Evolutionary conservation across 2,888 invertebrate genomes (phyloP), one percentile per base, ranked within the genome.

Genomic region (Salpingus planirostris): DNA sequence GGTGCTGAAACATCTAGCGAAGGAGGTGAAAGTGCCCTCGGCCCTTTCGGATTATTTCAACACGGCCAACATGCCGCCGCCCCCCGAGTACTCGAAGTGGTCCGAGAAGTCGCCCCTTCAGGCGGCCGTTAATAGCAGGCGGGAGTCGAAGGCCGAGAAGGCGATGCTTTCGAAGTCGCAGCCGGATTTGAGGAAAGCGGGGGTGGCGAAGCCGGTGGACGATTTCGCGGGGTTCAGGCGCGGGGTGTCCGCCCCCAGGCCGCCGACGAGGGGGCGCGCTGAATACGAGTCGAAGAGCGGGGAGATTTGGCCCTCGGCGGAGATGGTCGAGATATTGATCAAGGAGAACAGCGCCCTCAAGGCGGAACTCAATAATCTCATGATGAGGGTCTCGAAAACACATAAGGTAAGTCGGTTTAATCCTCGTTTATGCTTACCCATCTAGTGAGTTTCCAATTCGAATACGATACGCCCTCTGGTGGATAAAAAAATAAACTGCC

Each of bases 271-370:
- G 52, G 73, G 73, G 1, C 59, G 72, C 21, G 73, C 71, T 66
- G 78, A 54, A 64, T 70, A 37, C 59, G 78, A 62, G 65, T 70
- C 49, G 55, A 69, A 34, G 54, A 49, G 43, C 7, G 74, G 51
- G 59, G 79, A 57, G 68, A 69, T 57, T 62, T 81, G 73, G 75
- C 78, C 59, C 47, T 74, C 71, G 2, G 69, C 73, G 3, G 85
- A 86, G 48, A 83, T 88, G 67, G 76, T 90, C 8, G 86, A 89
- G 55, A 76, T 84, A 33, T 68, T 91, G 7, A 80, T 85, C 29
- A 80, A 84, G 29, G 91, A 92, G 67, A 90, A 90, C 62, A 80
- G 80, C 51, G 76, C 78, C 44, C 73, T 92, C 41, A 84, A 89
- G 65, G 68, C 81, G 30, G 89, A 91, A 60, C 66, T 91, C n/a